Evolutionary conservation across 2,113 vertebrate genomes (phyloP).

Genomic region (Eupsittula cactorum): DNA sequence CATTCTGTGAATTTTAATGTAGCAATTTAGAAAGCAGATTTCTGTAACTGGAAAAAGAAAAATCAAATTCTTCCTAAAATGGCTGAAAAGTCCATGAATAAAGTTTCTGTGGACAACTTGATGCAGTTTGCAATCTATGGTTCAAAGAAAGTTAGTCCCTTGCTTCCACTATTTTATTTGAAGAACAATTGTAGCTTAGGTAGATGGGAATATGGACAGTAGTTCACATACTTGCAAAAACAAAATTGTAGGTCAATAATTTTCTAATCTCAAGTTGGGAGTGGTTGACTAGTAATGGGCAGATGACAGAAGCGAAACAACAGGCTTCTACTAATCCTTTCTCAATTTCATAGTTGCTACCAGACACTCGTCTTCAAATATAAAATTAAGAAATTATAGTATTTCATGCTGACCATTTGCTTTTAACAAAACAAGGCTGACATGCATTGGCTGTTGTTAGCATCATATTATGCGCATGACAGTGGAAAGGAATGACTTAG

Average conservation of each 20-base stretch:
- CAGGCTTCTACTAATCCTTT: not conserved
- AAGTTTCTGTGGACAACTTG: not conserved
- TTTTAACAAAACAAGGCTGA: not conserved
- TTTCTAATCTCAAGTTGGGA: not conserved
- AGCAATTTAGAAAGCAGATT: not conserved
- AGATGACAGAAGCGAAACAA: not conserved
- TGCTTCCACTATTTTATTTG: not conserved
- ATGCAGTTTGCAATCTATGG: not conserved
- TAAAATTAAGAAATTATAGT: not conserved
- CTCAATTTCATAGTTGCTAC: not conserved
- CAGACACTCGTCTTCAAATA: not conserved
- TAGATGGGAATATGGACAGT: not conserved
- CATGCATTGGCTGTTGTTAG: not conserved
- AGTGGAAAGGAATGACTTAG: not conserved
- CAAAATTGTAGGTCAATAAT: not conserved
- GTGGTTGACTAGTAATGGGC: not conserved
- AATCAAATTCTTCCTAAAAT: not conserved
- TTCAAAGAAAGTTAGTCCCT: not conserved
- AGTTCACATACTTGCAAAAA: not conserved
- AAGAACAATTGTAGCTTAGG: not conserved
- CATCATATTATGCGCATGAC: not conserved
- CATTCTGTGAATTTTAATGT: not conserved
- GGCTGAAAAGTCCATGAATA: not conserved
- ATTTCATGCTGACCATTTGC: not conserved
- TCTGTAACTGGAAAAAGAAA: not conserved